Conservation (phyloP, 2,888 invertebrate species). For the Meganola albula region DNA sequence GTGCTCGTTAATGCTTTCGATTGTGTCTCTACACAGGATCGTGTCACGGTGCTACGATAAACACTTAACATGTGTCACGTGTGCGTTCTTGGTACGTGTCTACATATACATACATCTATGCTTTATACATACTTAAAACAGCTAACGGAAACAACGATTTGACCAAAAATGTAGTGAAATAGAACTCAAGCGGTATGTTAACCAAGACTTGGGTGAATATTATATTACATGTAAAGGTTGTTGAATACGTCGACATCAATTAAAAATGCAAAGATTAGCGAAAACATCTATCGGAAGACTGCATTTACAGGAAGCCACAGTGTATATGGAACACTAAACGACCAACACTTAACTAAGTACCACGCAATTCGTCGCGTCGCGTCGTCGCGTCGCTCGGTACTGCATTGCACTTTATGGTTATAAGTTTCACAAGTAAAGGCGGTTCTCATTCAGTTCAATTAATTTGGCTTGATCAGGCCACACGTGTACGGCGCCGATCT, state of each 20-base stretch:
- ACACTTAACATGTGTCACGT: conserved; percentile 29
- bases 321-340: conserved; percentile 65
- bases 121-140: conserved; percentile 29
- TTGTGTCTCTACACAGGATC: conserved; percentile 48
- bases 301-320: conserved; percentile 75
- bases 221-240: conserved; percentile 27
- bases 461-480: conserved; percentile 72
- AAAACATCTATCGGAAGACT: conserved; percentile 77
- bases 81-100: conserved; percentile 29
- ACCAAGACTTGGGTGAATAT: conserved; percentile 21
- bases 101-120: conserved; percentile 34
- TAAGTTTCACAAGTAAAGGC: conserved; percentile 66
- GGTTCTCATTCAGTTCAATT: conserved; percentile 69
- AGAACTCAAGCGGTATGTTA: conserved; percentile 23
- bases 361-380: no score
- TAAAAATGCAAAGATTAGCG: conserved; percentile 69
- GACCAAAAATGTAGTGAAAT: conserved; percentile 28
- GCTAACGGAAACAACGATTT: conserved; percentile 47
- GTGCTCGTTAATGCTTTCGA: conserved; percentile 57
- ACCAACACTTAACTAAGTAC: conserved; percentile 70
- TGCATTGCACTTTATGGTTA: conserved; percentile 65
- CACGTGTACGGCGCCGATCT: conserved; percentile 57
- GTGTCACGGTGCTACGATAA: conserved; percentile 47
- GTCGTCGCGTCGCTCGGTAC: conserved; percentile 54
- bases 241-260: conserved; percentile 50